These are phyloP conservation scores for Phodopus roborovskii DNA, from an alignment of 2,113 vertebrate genomes.

Conservation along the genomic window DNA sequence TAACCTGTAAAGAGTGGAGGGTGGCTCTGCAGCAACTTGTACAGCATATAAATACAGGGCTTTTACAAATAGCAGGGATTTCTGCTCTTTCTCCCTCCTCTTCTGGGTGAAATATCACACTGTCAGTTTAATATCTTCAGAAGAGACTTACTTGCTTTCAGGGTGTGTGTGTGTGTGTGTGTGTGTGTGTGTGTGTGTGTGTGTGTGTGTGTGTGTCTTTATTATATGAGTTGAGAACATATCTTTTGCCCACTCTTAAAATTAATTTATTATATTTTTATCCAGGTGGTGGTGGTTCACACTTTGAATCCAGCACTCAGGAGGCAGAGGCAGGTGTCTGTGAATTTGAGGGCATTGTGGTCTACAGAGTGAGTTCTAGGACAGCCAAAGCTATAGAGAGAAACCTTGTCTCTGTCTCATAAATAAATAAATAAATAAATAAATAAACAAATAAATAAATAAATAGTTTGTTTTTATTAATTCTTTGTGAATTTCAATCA, in stretches of 20 bases:
- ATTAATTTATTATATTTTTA: background rate
- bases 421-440: too few species aligned
- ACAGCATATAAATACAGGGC: background rate
- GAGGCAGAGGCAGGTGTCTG: too few species aligned
- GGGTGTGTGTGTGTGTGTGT: background rate
- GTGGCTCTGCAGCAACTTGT: background rate
- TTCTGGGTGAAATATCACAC: background rate
- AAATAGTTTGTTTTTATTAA: too few species aligned
- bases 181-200: background rate
- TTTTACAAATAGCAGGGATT: background rate
- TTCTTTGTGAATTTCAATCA: background rate
- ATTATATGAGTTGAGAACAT: background rate
- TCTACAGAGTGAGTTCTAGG: too few species aligned
- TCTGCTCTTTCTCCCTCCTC: background rate
- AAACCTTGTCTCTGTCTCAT: too few species aligned
- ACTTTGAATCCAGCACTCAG: too few species aligned
- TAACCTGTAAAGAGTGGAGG: background rate
- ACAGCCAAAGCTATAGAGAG: too few species aligned
- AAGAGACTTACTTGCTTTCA: background rate
- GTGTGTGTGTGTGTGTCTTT: background rate
- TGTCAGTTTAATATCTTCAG: constrained; percentile 29
- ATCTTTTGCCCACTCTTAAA: background rate
- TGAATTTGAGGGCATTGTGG: too few species aligned
- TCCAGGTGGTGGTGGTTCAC: too few species aligned
- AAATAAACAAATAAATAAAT: too few species aligned